Evolutionary conservation across 1,140 invertebrate genomes (phyloP).

Genomic region (Caenorhabditis latens): DNA sequence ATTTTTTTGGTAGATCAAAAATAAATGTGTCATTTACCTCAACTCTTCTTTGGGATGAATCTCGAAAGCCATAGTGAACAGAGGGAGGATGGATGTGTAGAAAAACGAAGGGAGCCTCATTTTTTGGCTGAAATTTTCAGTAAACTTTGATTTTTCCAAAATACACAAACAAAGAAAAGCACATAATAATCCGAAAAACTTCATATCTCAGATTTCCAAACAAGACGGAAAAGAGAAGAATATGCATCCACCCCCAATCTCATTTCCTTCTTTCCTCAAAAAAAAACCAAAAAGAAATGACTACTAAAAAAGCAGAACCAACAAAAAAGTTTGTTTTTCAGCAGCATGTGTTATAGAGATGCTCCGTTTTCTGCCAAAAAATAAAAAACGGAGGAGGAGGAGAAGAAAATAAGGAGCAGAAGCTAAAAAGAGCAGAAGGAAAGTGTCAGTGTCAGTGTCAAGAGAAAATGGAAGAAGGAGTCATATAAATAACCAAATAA

Average conservation of each 20-base stretch:
- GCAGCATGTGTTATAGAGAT: no score
- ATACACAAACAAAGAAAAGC: not conserved
- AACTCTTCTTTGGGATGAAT: conserved; percentile 21
- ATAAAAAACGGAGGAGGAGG: not conserved
- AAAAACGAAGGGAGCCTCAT: not conserved
- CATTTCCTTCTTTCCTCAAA: not conserved
- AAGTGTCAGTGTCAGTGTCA: conserved; percentile 15
- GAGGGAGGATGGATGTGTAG: conserved; percentile 18
- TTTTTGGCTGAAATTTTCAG: not conserved
- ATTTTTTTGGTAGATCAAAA: not conserved
- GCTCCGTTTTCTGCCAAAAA: not conserved
- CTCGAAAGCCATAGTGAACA: conserved; percentile 20
- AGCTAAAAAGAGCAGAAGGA: not conserved
- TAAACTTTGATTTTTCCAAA: not conserved
- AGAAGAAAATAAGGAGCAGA: not conserved
- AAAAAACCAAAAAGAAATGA: conserved; percentile 15
- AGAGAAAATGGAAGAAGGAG: not conserved
- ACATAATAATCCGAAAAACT: not conserved
- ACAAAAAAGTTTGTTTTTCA: conserved; percentile 9
- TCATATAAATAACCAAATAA: conserved; percentile 26
- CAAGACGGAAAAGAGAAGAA: no score
- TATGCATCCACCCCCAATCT: not conserved
- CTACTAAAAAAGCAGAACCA: not conserved
- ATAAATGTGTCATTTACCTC: not conserved
- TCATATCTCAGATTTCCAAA: not conserved